Base-by-base conservation (phyloP, 2,113 vertebrate genomes). In the Hippolais icterina region DNA sequence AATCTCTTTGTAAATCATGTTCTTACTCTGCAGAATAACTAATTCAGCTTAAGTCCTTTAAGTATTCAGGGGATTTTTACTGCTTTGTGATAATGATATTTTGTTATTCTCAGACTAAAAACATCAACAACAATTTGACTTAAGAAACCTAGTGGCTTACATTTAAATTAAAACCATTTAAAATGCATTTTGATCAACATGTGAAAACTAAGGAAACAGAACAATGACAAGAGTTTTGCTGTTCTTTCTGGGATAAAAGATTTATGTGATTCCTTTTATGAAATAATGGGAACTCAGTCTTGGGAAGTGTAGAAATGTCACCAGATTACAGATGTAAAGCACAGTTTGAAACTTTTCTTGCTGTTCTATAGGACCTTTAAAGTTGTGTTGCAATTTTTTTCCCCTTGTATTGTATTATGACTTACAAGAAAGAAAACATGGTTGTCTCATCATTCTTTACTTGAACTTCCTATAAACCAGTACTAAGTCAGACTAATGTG, bases 21-120 rank as follows among this genome's bases (percentile, higher is more conserved):
- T 94, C 87, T 90, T 95, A 39, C 33, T 91, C 79, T 91, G 69
- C 78, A 89, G 79, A 86, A 76, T 59, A 93, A 78, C 83, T 81
- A 74, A 92, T 91, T 94, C 4, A 9, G 37, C 46, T 60, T 85
- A 68, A 82, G 37, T 91, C 68, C 35, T 83, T 88, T 76, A 93
- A 92, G 69, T 78, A 66, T 90, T 82, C 15, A 19, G 74, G 56
- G 49, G 2, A 16, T 22, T 28, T 76, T 84, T 85, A 72, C 65
- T 91, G 64, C n/a, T 96, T 86, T 90, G 66, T 77, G 74, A n/a
- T 70, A 63, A 78, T 42, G 24, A 81, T 68, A 41, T 33, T 90
- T 91, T 61, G 41, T 79, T 89, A 82, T 57, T 91, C 74, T 89
- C 29, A 8, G n/a, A 71, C 71, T 87, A 3, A 90, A 87, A 81